Base-by-base conservation (phyloP, 2,797 vertebrate genomes). In the Calcarius lapponicus region DNA sequence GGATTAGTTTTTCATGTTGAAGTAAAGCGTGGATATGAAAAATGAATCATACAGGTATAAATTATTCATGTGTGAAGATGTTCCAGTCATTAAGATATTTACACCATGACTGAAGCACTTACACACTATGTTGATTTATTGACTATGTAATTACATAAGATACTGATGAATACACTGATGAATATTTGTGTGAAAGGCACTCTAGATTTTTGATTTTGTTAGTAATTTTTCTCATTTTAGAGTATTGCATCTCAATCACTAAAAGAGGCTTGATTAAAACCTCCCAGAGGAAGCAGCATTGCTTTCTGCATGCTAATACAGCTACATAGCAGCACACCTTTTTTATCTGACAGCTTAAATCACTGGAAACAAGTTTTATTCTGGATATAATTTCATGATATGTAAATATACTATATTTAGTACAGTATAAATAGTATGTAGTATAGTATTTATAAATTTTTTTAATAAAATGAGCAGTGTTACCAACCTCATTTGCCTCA, bases 1-100 rank as follows among this genome's bases (percentile, higher is more conserved):
- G 86, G 86, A 97, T 97, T 97, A 97, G 96, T 96, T 97, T 95
- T 97, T 97, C 78, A 87, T 47, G 76, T 58, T 73, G 85, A 96
- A 97, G 95, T 89, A 97, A 98, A 97, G 90, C 80, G 85, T 40
- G 84, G 92, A 57, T 94, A 94, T 97, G 95, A 97, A 97, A 97
- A 97, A 97, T 96, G 94, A 96, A 98, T 97, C 95, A 91, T 86
- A 94, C 61, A 95, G 95, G 88, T 94, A 98, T 98, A 97, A 98
- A 98, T 98, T 97, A 98, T 98, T 98, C 97, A 98, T 96, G 88
- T 84, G 72, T 96, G 97, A 98, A 96, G 96, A 96, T 86, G 69
- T 95, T 97, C 97, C 94, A 95, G 96, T 97, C 97, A 98, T 98
- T 98, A 98, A 97, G 96, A 97, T 97, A 98, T 97, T 97, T 98